A percentile compares a stretch with the other conserved stretches of the same genome.
Conservation (phyloP, 2,888 invertebrate species). For the Temnothorax rugatulus region DNA sequence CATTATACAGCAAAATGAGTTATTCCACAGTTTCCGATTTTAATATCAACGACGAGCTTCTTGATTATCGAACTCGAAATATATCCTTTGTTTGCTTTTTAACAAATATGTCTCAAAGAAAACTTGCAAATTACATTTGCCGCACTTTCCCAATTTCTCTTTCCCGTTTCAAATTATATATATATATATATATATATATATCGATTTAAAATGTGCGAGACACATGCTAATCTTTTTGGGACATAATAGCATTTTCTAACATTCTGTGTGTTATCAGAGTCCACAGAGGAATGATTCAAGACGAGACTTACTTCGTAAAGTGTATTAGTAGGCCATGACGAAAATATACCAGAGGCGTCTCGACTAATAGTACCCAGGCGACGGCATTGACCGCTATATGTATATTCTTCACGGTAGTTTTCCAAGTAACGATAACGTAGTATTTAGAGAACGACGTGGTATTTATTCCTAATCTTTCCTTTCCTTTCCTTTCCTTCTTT, state of each 20-base stretch:
- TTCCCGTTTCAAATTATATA: not conserved
- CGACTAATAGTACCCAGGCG: constrained; percentile 70
- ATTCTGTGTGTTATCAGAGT: not conserved
- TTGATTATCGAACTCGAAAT: not conserved
- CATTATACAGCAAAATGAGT: no score
- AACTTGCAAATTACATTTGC: not conserved
- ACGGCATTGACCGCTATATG: constrained; percentile 76
- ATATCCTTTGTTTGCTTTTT: not conserved
- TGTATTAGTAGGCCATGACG: constrained; percentile 79
- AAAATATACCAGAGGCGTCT: constrained; percentile 76
- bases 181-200: not conserved
- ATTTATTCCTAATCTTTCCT: not conserved
- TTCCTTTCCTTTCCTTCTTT: constrained; percentile 27
- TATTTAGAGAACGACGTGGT: not conserved
- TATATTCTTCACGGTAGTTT: not conserved
- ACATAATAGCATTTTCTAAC: not conserved
- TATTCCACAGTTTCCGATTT: not conserved
- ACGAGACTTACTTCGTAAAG: constrained; percentile 67
- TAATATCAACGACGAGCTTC: not conserved
- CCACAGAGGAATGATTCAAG: not conserved
- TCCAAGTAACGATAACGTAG: not conserved
- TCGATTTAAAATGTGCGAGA: not conserved
- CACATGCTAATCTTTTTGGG: not conserved
- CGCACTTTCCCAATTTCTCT: not conserved
- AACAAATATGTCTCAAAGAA: not conserved